phyloP scores from a whole-genome alignment of 2,797 vertebrate species.

The Phalanger gymnotis region DNA sequence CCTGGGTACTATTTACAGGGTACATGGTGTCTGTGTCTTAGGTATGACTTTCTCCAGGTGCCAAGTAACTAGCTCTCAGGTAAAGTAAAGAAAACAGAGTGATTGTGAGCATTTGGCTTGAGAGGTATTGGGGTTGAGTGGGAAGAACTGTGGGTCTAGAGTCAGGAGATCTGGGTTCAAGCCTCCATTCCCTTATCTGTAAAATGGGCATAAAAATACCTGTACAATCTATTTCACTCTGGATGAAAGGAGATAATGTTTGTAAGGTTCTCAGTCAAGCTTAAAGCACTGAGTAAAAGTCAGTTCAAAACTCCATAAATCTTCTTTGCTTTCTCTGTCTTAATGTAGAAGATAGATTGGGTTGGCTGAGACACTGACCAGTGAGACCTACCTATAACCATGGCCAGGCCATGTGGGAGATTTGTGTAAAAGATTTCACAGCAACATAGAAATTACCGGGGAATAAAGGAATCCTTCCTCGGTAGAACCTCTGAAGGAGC shows the following conservation, averaged over 20 bases:
- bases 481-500: background rate
- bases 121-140: background rate
- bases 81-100: background rate
- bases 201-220: background rate
- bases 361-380: background rate
- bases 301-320: background rate
- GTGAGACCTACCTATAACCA: background rate
- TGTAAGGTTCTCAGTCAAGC: background rate
- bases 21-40: background rate
- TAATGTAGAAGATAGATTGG: background rate
- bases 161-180: background rate
- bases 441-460: background rate
- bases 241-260: background rate
- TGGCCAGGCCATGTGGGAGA: background rate
- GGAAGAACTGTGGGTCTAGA: background rate
- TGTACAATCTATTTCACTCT: background rate
- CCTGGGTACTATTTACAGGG: conserved; percentile 25
- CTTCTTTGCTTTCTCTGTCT: background rate
- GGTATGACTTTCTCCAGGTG: background rate
- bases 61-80: background rate
- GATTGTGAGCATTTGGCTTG: background rate
- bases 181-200: background rate
- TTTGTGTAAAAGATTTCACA: background rate
- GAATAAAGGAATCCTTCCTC: background rate
- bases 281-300: background rate